phyloP scores from a whole-genome alignment of 2,888 invertebrate species.

The Drosophila koepferae region DNA sequence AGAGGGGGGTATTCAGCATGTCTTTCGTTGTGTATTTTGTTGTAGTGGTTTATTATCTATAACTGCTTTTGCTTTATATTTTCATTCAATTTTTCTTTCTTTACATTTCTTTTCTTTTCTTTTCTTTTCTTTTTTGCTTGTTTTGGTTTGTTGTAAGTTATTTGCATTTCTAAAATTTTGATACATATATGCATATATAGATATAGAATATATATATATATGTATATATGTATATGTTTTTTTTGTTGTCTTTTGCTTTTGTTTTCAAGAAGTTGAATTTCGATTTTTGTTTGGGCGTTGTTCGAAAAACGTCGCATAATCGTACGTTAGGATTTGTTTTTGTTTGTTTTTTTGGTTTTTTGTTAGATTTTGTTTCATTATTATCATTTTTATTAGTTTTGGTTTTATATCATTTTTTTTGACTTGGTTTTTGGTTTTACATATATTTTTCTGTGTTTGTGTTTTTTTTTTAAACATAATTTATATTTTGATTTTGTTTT shows the following conservation, averaged over 20 bases:
- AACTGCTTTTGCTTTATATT: constrained; percentile 39
- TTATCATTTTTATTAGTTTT: constrained; percentile 28
- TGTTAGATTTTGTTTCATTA: constrained; percentile 31
- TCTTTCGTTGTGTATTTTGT: constrained; percentile 73
- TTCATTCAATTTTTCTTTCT: constrained; percentile 9
- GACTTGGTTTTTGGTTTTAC: constrained; percentile 43
- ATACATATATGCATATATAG: constrained; percentile 34
- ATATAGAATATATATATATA: constrained; percentile 25
- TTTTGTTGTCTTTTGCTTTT: constrained; percentile 57
- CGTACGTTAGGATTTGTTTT: constrained; percentile 63
- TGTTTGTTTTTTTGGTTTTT: constrained; percentile 14
- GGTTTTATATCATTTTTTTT: constrained; percentile 19
- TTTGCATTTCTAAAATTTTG: constrained; percentile 43
- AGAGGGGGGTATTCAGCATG: constrained; percentile 79
- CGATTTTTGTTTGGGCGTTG: constrained; percentile 86
- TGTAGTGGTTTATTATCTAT: constrained; percentile 70
- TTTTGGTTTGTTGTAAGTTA: constrained; percentile 20
- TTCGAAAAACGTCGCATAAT: constrained; percentile 84
- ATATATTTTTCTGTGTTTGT: constrained; percentile 37
- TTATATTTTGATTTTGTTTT: constrained; percentile 49
- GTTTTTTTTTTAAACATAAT: constrained; percentile 41
- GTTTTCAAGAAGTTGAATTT: constrained; percentile 86
- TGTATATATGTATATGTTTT: constrained; percentile 35
- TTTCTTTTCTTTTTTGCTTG: constrained; percentile 6
- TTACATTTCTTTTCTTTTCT: constrained; percentile 10